Conservation (phyloP, 2,113 vertebrate genomes). For the Antennarius striatus region DNA sequence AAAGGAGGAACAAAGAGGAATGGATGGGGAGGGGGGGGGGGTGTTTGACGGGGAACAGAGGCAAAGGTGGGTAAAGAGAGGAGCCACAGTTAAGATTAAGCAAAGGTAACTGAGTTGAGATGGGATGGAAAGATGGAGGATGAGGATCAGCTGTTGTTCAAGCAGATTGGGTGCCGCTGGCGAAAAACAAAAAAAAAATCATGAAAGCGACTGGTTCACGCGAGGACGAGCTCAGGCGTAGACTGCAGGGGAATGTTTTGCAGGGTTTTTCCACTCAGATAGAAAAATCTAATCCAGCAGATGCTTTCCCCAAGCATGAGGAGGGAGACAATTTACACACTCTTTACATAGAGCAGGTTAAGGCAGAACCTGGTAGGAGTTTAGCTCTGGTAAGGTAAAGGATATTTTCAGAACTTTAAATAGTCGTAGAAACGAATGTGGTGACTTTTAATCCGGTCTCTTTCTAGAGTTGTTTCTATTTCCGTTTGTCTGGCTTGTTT, state of each 20-base stretch:
- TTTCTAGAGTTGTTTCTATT: neutral
- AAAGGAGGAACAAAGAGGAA: constrained; percentile 20
- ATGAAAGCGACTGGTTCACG: constrained; percentile 16
- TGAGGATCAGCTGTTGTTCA: neutral
- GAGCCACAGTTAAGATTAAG: neutral
- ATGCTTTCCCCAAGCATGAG: constrained; percentile 46
- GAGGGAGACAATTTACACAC: constrained; percentile 20
- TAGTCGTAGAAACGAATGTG: neutral
- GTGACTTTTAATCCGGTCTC: neutral
- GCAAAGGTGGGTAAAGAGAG: neutral
- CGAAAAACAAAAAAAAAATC: neutral
- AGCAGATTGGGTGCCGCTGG: constrained; percentile 20
- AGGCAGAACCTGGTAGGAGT: neutral
- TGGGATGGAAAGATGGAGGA: neutral
- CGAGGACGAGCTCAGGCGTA: constrained; percentile 10
- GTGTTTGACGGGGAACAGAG: constrained; percentile 10
- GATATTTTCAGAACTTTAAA: too few relatives aligned
- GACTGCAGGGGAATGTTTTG: constrained; percentile 28
- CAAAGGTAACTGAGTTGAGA: constrained; percentile 7
- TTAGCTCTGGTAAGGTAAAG: too few relatives aligned
- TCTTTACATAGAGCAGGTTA: neutral
- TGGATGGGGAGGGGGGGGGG: constrained; percentile 12
- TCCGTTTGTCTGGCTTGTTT: neutral
- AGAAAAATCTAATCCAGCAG: constrained; percentile 48
- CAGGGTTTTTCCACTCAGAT: constrained; percentile 27